Base-by-base conservation (phyloP, 2,797 vertebrate genomes). In the Anisognathus igniventris region DNA sequence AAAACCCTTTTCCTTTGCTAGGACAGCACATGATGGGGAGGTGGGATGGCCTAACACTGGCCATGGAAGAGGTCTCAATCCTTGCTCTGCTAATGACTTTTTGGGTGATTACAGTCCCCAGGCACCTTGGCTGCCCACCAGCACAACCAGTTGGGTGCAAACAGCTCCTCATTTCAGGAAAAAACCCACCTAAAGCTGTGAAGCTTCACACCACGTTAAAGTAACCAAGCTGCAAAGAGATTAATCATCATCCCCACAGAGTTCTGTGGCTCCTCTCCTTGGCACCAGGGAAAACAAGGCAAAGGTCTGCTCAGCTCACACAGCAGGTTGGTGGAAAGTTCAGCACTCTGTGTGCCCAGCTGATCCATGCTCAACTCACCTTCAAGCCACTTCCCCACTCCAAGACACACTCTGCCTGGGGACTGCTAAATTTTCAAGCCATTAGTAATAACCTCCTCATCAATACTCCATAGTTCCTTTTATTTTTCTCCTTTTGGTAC, bases 371-470 rank as follows among this genome's bases (percentile, higher is more conserved):
- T 88, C 45, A 30, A 4, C 48, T 93, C 23, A 3, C 28, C 42
- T 42, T 62, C 53, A 24, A 57, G 66, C 11, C 51, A 14, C 37
- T 37, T 37, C 37, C 37, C 37, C 37, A 37, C 35, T 66, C 74
- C 58, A 88, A 80, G 35, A 6, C 60, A 56, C 76, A 25, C 4
- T 74, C 31, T 80, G 53, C 37, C 37, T 66, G 30, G 61, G 19
- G 13, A 45, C 37, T 1, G 4, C 24, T 74, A 66, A 19, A 75
- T 90, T 91, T 84, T 80, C 60, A 78, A 86, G 62, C 53, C 14
- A 35, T 77, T 79, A 86, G 9, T 73, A 76, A 68, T 92, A 79
- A 87, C 92, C 75, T 85, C 45, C 71, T 88, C 77, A 86, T 94
- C 76, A 90, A 86, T 86, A 67, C 51, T 56, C 50, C 44, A 67